These are phyloP conservation scores for Ophonus ardosiacus DNA, from an alignment of 2,888 invertebrate species.

Conservation along the genomic window DNA sequence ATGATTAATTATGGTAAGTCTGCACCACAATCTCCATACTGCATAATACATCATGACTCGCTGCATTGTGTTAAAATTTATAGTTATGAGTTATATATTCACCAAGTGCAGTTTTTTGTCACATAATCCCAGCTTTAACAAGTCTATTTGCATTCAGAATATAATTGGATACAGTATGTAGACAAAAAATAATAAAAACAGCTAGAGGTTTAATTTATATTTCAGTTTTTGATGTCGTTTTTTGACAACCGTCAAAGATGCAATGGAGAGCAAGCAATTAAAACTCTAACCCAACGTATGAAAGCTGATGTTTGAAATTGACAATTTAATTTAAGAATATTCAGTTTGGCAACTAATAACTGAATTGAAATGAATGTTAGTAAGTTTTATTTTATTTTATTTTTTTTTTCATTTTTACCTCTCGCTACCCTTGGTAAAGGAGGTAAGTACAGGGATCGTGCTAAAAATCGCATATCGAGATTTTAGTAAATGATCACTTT, in stretches of 20 bases:
- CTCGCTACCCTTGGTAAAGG: too few species aligned
- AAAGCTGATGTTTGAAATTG: background rate
- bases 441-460: too few species aligned
- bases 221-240: slow-evolving; percentile 2
- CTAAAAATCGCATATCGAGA: too few species aligned
- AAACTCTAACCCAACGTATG: background rate
- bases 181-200: slow-evolving; percentile 34
- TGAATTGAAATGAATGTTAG: too few species aligned
- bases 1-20: slow-evolving; percentile 31
- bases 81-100: slow-evolving; percentile 48
- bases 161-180: slow-evolving; percentile 39
- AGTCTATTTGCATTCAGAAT: slow-evolving; percentile 51
- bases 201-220: slow-evolving; percentile 21
- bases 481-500: too few species aligned
- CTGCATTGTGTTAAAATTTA: slow-evolving; percentile 51
- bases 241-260: background rate
- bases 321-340: background rate
- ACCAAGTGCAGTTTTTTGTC: slow-evolving; percentile 38
- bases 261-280: slow-evolving; percentile 14
- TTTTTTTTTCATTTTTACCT: too few species aligned
- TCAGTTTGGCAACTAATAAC: too few species aligned
- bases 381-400: too few species aligned
- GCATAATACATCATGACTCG: slow-evolving; percentile 10
- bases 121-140: slow-evolving; percentile 41
- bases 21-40: slow-evolving; percentile 1